A percentile compares a stretch with the other conserved stretches of the same genome.
Conservation (phyloP, 2,888 invertebrate genomes). For the Octonoba sinensis region DNA sequence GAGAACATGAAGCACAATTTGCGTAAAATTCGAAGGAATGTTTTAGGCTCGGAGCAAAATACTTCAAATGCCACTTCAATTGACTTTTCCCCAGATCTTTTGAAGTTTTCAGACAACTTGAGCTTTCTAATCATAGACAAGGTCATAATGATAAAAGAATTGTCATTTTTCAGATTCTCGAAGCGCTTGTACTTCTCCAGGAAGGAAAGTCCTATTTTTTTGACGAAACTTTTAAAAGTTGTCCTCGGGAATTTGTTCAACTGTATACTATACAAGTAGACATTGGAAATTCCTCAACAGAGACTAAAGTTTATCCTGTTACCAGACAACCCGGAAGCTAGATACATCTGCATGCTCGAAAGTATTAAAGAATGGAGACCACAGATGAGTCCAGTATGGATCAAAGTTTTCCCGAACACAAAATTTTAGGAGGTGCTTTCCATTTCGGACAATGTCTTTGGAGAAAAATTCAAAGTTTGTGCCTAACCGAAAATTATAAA, state of each 20-base stretch:
- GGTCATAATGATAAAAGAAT: neutral
- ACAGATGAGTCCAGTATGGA: neutral
- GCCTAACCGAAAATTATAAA: neutral
- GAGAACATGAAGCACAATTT: too few species aligned
- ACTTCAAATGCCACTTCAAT: neutral
- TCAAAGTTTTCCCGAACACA: neutral
- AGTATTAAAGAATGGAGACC: neutral
- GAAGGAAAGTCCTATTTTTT: neutral
- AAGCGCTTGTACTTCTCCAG: neutral
- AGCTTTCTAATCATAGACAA: too few species aligned
- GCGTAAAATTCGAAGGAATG: neutral
- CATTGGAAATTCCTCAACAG: neutral
- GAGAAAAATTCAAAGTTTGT: slow-evolving; percentile 6
- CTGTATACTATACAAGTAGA: neutral
- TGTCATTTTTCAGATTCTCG: neutral
- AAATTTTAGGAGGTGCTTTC: neutral
- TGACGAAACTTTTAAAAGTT: slow-evolving; percentile 9
- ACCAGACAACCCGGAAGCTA: neutral
- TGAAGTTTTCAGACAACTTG: neutral
- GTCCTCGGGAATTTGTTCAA: neutral
- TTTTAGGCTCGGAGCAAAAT: neutral
- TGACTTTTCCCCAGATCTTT: neutral
- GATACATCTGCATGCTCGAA: neutral
- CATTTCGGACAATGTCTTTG: slow-evolving; percentile 11
- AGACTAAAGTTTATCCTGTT: neutral